phyloP scores from a whole-genome alignment of 2,888 invertebrate species.

The Diarsia mendica region DNA sequence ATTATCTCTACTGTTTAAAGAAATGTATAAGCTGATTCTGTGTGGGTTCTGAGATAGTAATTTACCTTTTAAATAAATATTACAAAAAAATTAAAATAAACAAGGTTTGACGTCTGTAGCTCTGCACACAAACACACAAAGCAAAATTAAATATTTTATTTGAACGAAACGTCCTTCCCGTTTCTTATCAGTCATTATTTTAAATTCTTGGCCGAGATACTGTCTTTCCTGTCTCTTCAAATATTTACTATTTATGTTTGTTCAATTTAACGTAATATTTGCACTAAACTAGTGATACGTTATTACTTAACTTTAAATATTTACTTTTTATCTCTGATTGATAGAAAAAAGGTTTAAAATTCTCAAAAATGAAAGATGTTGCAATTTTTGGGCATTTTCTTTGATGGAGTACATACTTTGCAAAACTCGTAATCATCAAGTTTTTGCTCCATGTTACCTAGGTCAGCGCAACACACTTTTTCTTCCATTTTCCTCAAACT shows the following conservation, averaged over 20 bases:
- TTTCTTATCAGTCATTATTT: slow-evolving; percentile 28
- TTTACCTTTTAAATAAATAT: background rate
- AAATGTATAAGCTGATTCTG: background rate
- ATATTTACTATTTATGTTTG: slow-evolving; percentile 29
- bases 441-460: too few species aligned
- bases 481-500: too few species aligned
- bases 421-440: background rate
- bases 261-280: slow-evolving; percentile 19
- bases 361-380: background rate
- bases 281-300: background rate
- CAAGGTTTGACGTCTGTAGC: background rate
- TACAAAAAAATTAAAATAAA: background rate
- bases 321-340: background rate
- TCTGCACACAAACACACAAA: background rate
- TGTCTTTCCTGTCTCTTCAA: slow-evolving; percentile 12
- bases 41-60: background rate
- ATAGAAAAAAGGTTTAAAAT: background rate
- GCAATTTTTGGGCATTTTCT: background rate
- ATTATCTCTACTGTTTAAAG: background rate
- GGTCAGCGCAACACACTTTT: too few species aligned
- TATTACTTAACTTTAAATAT: background rate
- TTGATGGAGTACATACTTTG: background rate
- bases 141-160: slow-evolving; percentile 38
- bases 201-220: slow-evolving; percentile 7
- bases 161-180: slow-evolving; percentile 13